Evolutionary conservation across 2,797 vertebrate species (phyloP).

Genomic region (Phoeniculus purpureus): DNA sequence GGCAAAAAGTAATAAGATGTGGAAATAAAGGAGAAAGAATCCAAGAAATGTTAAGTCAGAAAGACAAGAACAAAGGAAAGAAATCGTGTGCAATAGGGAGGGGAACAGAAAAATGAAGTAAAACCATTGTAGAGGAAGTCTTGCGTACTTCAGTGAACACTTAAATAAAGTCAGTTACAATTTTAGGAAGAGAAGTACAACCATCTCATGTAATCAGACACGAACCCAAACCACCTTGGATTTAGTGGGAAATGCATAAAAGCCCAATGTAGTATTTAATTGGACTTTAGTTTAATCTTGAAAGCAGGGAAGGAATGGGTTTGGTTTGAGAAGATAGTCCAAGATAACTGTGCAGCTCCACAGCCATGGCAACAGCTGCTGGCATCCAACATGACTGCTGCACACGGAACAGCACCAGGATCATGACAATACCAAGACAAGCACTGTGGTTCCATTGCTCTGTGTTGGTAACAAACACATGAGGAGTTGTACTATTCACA

Average conservation of each 20-base stretch:
- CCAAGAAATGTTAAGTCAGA: neutral
- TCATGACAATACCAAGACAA: rapidly evolving
- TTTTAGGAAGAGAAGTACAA: neutral
- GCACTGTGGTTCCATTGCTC: rapidly evolving
- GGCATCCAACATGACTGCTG: neutral
- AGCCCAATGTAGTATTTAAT: neutral
- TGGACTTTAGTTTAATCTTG: neutral
- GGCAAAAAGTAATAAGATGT: neutral
- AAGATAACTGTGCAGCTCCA: neutral
- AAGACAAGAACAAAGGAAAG: neutral
- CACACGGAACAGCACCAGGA: rapidly evolving
- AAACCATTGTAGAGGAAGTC: neutral
- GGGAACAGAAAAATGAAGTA: neutral
- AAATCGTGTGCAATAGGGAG: neutral
- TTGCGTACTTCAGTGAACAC: neutral
- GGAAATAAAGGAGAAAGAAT: neutral
- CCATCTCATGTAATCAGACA: neutral
- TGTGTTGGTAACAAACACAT: too few species aligned
- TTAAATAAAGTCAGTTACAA: neutral
- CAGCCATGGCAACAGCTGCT: neutral
- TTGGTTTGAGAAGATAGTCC: neutral
- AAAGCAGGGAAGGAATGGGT: neutral
- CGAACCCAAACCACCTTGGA: neutral
- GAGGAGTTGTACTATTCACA: rapidly evolving
- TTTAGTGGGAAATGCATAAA: neutral